Percentiles rank a stretch among this genome's conserved stretches.
phyloP scores from a whole-genome alignment of 2,113 vertebrate genomes.

The Entomyzon cyanotis region DNA sequence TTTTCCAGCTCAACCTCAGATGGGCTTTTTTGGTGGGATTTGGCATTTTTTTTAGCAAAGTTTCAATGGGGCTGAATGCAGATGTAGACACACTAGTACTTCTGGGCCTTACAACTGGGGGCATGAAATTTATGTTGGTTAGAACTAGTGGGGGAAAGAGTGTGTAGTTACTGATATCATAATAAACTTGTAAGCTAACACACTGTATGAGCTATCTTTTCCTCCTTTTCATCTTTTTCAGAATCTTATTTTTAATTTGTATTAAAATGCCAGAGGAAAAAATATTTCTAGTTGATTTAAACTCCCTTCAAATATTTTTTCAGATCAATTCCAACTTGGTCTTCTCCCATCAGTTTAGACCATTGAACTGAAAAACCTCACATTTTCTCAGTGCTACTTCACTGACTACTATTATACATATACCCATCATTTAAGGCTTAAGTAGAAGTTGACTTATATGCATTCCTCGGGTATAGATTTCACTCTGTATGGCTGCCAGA shows the following conservation, averaged over 20 bases:
- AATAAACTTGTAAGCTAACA: neutral
- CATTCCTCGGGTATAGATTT: conserved; percentile 43
- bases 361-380: neutral
- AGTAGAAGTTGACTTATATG: conserved; percentile 43
- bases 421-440: conserved; percentile 36
- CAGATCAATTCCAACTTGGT: neutral
- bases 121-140: neutral
- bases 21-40: neutral
- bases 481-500: conserved; percentile 35
- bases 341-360: neutral
- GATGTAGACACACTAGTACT: neutral
- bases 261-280: neutral
- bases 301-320: neutral
- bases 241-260: neutral
- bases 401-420: neutral
- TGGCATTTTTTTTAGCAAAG: neutral
- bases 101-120: neutral
- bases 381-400: conserved; percentile 15
- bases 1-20: neutral
- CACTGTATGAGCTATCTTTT: neutral
- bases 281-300: neutral
- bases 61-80: neutral
- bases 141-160: neutral
- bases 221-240: neutral
- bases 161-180: neutral